phyloP scores from a whole-genome alignment of 2,113 vertebrate genomes.

The Macroglossus sobrinus region DNA sequence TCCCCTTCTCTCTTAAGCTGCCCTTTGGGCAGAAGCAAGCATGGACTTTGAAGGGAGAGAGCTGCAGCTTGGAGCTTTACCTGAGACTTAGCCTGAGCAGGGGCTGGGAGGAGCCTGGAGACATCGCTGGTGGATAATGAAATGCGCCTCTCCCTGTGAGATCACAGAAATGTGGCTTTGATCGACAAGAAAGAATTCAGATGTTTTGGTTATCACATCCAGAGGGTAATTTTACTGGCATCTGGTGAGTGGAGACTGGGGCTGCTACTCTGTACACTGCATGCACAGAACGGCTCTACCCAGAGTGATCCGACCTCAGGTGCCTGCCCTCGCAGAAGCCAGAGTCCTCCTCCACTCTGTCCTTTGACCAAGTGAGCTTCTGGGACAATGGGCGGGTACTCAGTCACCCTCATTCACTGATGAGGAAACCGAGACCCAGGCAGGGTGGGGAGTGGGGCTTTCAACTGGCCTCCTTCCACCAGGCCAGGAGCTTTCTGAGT shows the following conservation, averaged over 20 bases:
- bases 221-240: neutral
- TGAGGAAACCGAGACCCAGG: neutral
- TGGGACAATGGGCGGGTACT: neutral
- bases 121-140: conserved; percentile 78
- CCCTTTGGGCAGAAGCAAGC: neutral
- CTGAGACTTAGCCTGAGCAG: conserved; percentile 68
- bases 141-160: conserved; percentile 74
- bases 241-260: neutral
- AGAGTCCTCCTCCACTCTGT: neutral
- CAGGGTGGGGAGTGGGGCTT: no score
- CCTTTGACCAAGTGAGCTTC: neutral
- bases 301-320: accelerated
- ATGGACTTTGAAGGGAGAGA: neutral
- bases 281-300: accelerated
- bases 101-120: conserved; percentile 48
- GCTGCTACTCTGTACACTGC: neutral
- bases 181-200: neutral
- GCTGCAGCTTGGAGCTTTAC: conserved; percentile 52
- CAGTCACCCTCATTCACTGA: accelerated
- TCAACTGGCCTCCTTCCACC: accelerated
- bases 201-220: neutral
- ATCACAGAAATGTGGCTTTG: conserved; percentile 28
- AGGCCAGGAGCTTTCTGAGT: neutral
- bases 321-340: neutral
- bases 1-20: neutral